These are phyloP conservation scores for Coregonus clupeaformis DNA, from an alignment of 2,113 vertebrate genomes.

Conservation along the genomic window DNA sequence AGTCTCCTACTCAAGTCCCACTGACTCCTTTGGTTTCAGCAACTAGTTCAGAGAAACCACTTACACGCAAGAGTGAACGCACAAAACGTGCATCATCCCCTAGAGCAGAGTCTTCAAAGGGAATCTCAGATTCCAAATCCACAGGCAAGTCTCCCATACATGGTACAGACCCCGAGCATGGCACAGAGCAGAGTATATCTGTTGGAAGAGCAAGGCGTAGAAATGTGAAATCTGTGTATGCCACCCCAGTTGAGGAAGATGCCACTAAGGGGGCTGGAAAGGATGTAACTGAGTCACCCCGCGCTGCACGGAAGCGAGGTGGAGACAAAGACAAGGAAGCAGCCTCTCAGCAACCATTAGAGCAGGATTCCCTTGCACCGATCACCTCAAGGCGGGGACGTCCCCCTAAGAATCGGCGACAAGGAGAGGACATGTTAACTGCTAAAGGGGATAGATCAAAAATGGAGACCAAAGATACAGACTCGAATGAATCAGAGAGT, in stretches of 20 bases:
- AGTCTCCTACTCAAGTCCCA: slow-evolving; percentile 67
- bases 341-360: slow-evolving; percentile 49
- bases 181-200: slow-evolving; percentile 80
- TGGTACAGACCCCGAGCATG: slow-evolving; percentile 76
- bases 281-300: slow-evolving; percentile 80
- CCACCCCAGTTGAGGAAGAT: slow-evolving; percentile 87
- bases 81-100: slow-evolving; percentile 92
- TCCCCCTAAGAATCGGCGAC: slow-evolving; percentile 87
- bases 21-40: slow-evolving; percentile 60
- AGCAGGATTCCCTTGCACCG: slow-evolving; percentile 71
- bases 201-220: slow-evolving; percentile 84
- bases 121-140: slow-evolving; percentile 75
- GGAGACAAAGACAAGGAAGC: slow-evolving; percentile 78
- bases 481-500: slow-evolving; percentile 80
- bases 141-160: slow-evolving; percentile 86
- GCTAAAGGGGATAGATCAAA: slow-evolving; percentile 77
- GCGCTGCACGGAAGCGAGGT: slow-evolving; percentile 83
- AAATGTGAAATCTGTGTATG: slow-evolving; percentile 92
- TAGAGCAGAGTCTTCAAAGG: slow-evolving; percentile 82
- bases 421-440: slow-evolving; percentile 75
- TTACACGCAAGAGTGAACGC: slow-evolving; percentile 92
- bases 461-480: slow-evolving; percentile 78
- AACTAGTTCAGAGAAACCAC: slow-evolving; percentile 79
- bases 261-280: slow-evolving; percentile 74
- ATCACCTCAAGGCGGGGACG: slow-evolving; percentile 81